A percentile compares a stretch with the other conserved stretches of the same genome.
phyloP scores from a whole-genome alignment of 2,888 invertebrate species.

The Luperina nickerlii region DNA sequence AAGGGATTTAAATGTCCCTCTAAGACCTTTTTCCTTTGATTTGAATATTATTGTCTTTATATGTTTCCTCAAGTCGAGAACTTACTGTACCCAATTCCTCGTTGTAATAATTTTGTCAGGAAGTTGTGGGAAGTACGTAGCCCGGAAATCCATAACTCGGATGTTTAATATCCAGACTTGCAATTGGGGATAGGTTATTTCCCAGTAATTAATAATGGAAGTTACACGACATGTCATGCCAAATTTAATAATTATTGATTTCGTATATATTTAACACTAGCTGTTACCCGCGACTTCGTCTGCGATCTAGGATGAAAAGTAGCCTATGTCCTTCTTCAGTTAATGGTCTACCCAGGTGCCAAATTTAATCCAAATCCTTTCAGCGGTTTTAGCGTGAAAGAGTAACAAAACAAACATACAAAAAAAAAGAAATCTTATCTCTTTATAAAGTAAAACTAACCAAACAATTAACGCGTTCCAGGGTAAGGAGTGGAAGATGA shows the following conservation, averaged over 20 bases:
- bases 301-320: not conserved
- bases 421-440: not conserved
- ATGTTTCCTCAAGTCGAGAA: not conserved
- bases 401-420: not conserved
- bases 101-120: not conserved
- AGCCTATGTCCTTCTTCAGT: too few relatives aligned
- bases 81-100: not conserved
- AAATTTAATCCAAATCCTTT: not conserved
- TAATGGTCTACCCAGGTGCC: not conserved
- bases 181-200: constrained; percentile 19
- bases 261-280: not conserved
- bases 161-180: not conserved
- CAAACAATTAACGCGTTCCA: not conserved
- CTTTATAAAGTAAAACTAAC: not conserved
- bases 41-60: not conserved
- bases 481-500: not conserved
- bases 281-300: not conserved
- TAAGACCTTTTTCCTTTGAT: not conserved
- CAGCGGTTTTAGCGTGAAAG: not conserved
- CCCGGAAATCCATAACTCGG: not conserved
- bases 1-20: not conserved
- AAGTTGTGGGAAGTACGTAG: constrained; percentile 5
- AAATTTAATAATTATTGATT: not conserved
- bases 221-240: not conserved
- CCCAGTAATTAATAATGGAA: constrained; percentile 4